Percentiles rank a stretch among this genome's conserved stretches.
Evolutionary conservation across 2,888 invertebrate species (phyloP).

Genomic region (Archips crataeganus): DNA sequence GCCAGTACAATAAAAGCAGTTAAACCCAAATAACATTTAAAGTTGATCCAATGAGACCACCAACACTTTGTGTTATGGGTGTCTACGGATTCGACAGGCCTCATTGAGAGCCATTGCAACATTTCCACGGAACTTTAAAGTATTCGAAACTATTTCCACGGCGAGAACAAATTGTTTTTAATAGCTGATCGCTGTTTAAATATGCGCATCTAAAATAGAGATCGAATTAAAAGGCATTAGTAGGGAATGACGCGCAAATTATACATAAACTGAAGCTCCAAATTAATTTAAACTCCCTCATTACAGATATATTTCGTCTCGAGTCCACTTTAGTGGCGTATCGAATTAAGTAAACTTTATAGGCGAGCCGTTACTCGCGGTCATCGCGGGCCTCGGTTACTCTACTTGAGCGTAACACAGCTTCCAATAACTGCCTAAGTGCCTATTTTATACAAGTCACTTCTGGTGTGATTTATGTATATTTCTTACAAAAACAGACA

Average conservation of each 20-base stretch:
- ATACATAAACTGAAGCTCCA: slow-evolving; percentile 58
- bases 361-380: slow-evolving; percentile 52
- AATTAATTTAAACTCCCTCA: slow-evolving; percentile 67
- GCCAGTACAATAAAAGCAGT: slow-evolving; percentile 22
- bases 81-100: slow-evolving; percentile 37
- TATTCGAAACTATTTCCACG: slow-evolving; percentile 55
- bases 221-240: slow-evolving; percentile 59
- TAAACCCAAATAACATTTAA: slow-evolving; percentile 35
- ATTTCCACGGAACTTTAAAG: slow-evolving; percentile 49
- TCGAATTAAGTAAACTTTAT: slow-evolving; percentile 61
- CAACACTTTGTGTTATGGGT: slow-evolving; percentile 31
- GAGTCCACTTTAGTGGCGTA: slow-evolving; percentile 54
- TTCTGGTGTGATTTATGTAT: slow-evolving; percentile 57
- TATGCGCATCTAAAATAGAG: slow-evolving; percentile 67
- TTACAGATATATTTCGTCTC: slow-evolving; percentile 57
- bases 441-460: slow-evolving; percentile 48
- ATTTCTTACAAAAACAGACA: slow-evolving; percentile 62
- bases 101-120: slow-evolving; percentile 33
- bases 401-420: slow-evolving; percentile 46
- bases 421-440: slow-evolving; percentile 47
- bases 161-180: slow-evolving; percentile 68
- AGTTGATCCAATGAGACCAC: slow-evolving; percentile 39
- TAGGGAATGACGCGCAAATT: slow-evolving; percentile 55
- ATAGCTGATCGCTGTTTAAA: slow-evolving; percentile 56
- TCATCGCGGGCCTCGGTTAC: slow-evolving; percentile 51